A percentile compares a stretch with the other conserved stretches of the same genome.
These are phyloP conservation scores for Charadrius vociferus DNA, from an alignment of 2,113 vertebrate species.

Conservation along the genomic window DNA sequence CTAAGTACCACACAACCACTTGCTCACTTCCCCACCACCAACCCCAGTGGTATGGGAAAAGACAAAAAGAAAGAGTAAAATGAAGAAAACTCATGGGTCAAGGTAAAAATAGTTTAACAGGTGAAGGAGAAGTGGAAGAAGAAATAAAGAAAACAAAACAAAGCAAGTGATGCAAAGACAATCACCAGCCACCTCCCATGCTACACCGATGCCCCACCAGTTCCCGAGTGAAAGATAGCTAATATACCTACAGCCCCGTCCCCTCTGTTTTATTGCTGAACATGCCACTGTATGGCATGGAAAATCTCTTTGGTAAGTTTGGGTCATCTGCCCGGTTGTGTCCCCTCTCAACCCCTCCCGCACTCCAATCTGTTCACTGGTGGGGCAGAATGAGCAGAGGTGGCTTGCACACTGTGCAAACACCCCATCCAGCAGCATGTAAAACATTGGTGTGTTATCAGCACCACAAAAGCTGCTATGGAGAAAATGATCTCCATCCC, in stretches of 20 bases:
- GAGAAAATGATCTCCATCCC: background rate
- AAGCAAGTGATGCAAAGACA: background rate
- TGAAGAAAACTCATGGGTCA: background rate
- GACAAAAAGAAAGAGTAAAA: background rate
- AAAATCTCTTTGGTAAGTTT: background rate
- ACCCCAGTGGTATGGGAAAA: background rate
- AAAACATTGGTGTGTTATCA: background rate
- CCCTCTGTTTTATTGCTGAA: background rate
- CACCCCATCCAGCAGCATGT: background rate
- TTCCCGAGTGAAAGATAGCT: rapidly evolving
- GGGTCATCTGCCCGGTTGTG: background rate
- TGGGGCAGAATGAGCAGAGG: background rate
- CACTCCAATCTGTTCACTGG: background rate
- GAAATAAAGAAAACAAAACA: background rate
- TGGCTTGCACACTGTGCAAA: background rate
- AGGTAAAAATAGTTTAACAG: background rate
- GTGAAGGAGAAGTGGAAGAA: background rate
- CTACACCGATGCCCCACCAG: background rate
- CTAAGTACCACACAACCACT: background rate
- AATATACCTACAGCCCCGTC: background rate
- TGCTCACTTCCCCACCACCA: background rate
- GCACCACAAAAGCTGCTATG: background rate
- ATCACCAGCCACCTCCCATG: background rate
- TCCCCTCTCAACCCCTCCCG: background rate
- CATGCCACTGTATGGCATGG: too few relatives aligned